A percentile compares a stretch with the other conserved stretches of the same genome.
Evolutionary conservation across 2,888 invertebrate genomes (phyloP).

Genomic region (Torymus aiolomorphi): DNA sequence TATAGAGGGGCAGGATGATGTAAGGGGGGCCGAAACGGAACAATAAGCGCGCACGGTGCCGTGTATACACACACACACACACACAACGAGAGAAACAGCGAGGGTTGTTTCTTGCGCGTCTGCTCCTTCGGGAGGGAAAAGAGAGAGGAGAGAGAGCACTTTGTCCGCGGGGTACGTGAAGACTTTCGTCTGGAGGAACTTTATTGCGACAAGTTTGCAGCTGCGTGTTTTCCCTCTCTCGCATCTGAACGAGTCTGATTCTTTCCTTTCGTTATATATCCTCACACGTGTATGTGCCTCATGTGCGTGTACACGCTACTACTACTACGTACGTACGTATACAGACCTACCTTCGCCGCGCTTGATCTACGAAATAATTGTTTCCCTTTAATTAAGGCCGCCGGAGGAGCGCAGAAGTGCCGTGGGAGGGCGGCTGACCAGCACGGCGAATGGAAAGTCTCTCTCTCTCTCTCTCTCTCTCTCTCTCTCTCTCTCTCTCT

Average conservation of each 20-base stretch:
- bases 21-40: neutral
- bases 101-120: neutral
- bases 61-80: no score
- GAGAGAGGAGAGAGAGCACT: neutral
- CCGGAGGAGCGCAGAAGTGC: neutral
- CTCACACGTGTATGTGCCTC: neutral
- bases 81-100: neutral
- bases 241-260: neutral
- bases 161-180: neutral
- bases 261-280: neutral
- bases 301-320: no score
- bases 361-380: no score
- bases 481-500: no score
- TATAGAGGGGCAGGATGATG: neutral
- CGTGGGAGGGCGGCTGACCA: neutral
- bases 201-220: slow-evolving; percentile 32
- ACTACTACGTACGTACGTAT: no score
- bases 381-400: neutral
- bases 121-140: neutral
- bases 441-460: no score
- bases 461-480: no score
- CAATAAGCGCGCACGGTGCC: no score
- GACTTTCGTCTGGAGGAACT: slow-evolving; percentile 28
- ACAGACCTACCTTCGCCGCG: no score
- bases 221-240: neutral